Evolutionary conservation across 2,113 vertebrate species (phyloP), one percentile per base, ranked within the genome.

Genomic region (Stictonetta naevosa): DNA sequence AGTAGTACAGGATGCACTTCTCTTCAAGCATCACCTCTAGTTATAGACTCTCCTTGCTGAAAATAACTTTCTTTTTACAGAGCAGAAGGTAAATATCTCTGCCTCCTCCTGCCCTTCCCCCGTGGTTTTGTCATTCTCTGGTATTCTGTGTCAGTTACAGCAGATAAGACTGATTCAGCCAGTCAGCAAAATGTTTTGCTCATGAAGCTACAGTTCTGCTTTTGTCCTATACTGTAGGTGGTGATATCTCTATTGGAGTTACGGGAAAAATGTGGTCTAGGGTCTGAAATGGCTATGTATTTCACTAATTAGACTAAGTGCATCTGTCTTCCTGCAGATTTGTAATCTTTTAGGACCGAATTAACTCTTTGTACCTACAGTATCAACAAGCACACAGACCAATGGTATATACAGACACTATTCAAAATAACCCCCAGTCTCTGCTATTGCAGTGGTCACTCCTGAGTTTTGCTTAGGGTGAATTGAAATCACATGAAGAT

Each of bases 401-500:
- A 36, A 69, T 9, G 20, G 34, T 21, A 21, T 8, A 42, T 13
- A 72, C 1, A 80, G 79, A 76, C 58, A 38, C 34, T 73, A 73
- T 79, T 80, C 50, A 80, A 58, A 93, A 73, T 11, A 80, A 40
- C 36, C 22, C 79, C 87, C 63, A 92, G 76, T 82, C 83, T 94
- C 59, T 73, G 56, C 31, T 81, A 7, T 36, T 31, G 62, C 77
- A 18, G 8, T 77, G 46, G 46, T 53, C 50, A 67, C 34, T 44
- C 50, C 8, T 22, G 23, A n/a, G 26, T 67, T 90, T 90, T 84
- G 50, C 33, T 86, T 52, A 28, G 44, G 31, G n/a, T 68, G 60
- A 90, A 86, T 3, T 44, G 26, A 34, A 95, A 79, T 88, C 81
- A 82, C 59, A 77, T 91, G 92, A 84, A 92, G 88, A 95, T 86